Conservation (phyloP, 2,113 vertebrate species). For the Ia io region DNA sequence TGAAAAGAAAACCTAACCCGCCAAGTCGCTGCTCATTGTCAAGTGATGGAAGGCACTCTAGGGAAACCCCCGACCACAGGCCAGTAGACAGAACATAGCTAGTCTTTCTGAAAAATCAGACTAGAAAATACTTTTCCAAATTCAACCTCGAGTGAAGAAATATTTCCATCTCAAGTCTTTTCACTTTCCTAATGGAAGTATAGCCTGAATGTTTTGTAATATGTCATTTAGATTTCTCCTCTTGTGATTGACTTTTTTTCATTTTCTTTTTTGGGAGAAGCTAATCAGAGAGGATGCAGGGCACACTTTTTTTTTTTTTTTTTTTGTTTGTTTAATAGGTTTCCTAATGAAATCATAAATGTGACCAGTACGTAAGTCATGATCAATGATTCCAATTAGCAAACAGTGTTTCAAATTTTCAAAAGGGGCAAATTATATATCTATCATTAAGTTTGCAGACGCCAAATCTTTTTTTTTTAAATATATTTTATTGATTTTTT, state of each 20-base stretch:
- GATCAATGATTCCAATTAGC: conserved; percentile 11
- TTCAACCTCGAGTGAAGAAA: conserved; percentile 52
- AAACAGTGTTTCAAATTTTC: conserved; percentile 40
- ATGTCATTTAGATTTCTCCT: conserved; percentile 52
- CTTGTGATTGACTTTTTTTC: not conserved
- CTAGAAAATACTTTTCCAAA: conserved; percentile 59
- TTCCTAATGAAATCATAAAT: conserved; percentile 10
- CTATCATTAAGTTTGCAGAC: not conserved
- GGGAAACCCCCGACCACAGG: conserved; percentile 75
- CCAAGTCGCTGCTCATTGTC: conserved; percentile 66
- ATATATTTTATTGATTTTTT: too few species aligned
- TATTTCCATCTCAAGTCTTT: conserved; percentile 34
- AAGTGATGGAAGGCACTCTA: conserved; percentile 36
- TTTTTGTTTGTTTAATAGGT: not conserved
- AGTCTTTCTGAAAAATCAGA: conserved; percentile 25
- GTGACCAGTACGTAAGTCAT: not conserved
- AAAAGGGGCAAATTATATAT: not conserved
- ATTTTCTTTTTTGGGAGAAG: not conserved
- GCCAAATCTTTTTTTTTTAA: conserved; percentile 7
- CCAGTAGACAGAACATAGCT: conserved; percentile 52
- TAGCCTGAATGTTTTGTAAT: conserved; percentile 11
- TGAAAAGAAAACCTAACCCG: conserved; percentile 69
- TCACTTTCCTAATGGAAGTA: conserved; percentile 54
- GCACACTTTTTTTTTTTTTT: not conserved
- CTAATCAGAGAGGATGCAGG: not conserved